Conservation (phyloP, 2,888 invertebrate species). For the Noctua comes region DNA sequence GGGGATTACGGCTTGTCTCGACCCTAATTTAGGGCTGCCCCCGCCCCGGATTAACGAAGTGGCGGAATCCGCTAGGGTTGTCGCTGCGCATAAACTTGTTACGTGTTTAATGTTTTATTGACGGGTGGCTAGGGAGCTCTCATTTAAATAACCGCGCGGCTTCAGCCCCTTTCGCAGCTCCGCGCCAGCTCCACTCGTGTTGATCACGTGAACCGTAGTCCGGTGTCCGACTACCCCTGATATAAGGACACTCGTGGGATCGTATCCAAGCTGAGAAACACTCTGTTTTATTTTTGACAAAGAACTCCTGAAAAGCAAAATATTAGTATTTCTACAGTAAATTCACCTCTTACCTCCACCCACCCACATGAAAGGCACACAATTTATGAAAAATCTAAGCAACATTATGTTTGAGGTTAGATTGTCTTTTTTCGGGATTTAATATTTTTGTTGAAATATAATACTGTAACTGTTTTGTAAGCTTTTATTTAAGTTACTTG, state of each 20-base stretch:
- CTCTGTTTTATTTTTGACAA: conserved; percentile 5
- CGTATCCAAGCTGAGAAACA: conserved; percentile 1
- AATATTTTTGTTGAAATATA: conserved; percentile 24
- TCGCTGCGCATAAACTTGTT: conserved; percentile 90
- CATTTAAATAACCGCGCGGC: conserved; percentile 86
- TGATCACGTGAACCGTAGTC: conserved; percentile 53
- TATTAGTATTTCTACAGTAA: conserved; percentile 14
- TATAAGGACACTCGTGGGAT: conserved; percentile 33
- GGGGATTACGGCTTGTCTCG: conserved; percentile 91
- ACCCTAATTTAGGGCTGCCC: conserved; percentile 91
- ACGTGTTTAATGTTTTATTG: conserved; percentile 91
- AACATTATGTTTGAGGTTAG: background rate
- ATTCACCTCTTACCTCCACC: background rate
- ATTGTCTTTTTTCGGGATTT: conserved; percentile 2
- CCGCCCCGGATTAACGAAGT: conserved; percentile 90
- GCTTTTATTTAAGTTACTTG: conserved; percentile 19
- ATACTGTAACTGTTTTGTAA: conserved; percentile 7
- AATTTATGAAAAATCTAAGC: conserved; percentile 14
- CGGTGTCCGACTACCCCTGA: conserved; percentile 43
- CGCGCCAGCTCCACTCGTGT: conserved; percentile 48
- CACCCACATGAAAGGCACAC: background rate
- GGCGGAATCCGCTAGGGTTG: conserved; percentile 90
- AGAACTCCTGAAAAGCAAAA: background rate
- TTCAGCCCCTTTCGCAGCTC: conserved; percentile 66
- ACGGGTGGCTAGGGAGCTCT: conserved; percentile 89